Evolutionary conservation across 2,113 vertebrate genomes (phyloP).

Genomic region (Bostrychus sinensis): DNA sequence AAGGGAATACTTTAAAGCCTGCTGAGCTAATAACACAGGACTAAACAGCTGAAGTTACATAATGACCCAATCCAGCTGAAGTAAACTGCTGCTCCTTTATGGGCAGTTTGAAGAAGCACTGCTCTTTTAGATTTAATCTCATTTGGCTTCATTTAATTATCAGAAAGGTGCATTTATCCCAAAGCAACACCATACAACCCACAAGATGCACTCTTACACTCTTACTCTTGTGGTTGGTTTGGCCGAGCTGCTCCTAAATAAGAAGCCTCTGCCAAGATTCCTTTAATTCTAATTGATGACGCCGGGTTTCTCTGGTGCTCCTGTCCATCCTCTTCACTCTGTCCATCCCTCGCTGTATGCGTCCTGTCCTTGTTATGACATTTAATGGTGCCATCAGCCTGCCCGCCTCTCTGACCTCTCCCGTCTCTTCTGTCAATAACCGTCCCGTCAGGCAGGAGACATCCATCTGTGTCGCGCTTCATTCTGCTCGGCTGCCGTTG

Average conservation of each 20-base stretch:
- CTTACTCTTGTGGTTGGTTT: too few species aligned
- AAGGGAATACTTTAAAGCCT: not conserved
- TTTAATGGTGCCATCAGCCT: conserved; percentile 33
- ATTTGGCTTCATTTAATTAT: conserved; percentile 8
- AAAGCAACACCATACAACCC: not conserved
- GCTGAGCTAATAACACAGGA: not conserved
- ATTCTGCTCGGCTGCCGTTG: not conserved
- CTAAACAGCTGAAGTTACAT: not conserved
- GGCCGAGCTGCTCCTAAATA: not conserved
- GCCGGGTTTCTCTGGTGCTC: not conserved
- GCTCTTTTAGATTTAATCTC: not conserved
- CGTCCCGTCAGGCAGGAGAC: conserved; percentile 27
- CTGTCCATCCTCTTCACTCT: conserved; percentile 12
- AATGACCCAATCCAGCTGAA: not conserved
- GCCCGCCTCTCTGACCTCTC: conserved; percentile 19
- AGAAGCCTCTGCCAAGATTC: not conserved
- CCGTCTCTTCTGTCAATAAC: conserved; percentile 38
- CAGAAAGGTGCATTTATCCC: not conserved
- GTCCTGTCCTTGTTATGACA: conserved; percentile 40
- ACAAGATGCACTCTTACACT: not conserved
- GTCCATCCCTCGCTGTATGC: conserved; percentile 11
- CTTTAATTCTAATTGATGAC: conserved; percentile 10
- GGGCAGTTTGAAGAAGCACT: not conserved
- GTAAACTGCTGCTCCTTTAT: not conserved
- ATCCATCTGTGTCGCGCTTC: conserved; percentile 26